These are phyloP conservation scores for Scopus umbretta DNA, from an alignment of 2,113 vertebrate species.

Conservation along the genomic window DNA sequence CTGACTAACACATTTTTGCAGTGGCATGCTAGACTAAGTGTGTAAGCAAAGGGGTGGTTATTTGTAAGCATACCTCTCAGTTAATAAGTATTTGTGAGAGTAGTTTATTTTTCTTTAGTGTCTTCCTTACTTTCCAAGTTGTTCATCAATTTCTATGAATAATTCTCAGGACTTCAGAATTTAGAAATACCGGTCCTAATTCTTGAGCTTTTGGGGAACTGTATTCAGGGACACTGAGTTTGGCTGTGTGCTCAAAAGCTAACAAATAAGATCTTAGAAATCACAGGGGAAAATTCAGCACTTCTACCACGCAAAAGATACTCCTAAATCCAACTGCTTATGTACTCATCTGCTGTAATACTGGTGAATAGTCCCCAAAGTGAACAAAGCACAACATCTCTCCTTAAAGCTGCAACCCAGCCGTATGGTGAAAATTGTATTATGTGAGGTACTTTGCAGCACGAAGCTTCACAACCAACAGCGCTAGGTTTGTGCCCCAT, in stretches of 20 bases:
- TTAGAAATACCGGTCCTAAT: not conserved
- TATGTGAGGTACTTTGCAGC: not conserved
- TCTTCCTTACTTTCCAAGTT: not conserved
- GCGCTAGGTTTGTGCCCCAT: not conserved
- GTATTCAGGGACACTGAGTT: not conserved
- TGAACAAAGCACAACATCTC: not conserved
- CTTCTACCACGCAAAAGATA: not conserved
- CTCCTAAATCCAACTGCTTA: not conserved
- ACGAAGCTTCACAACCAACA: not conserved
- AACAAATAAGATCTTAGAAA: not conserved
- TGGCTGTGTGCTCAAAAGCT: not conserved
- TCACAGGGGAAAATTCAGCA: not conserved
- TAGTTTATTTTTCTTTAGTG: not conserved
- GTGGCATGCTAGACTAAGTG: not conserved
- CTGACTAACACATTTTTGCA: not conserved
- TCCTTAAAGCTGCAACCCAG: not conserved
- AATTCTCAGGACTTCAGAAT: not conserved
- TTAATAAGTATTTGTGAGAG: not conserved
- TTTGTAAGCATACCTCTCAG: not conserved
- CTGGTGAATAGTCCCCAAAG: not conserved
- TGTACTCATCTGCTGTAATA: not conserved
- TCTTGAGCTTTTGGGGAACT: not conserved
- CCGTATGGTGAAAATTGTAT: rapidly evolving
- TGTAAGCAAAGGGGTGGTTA: not conserved
- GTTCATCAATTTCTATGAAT: not conserved